Evolutionary conservation across 2,888 invertebrate genomes (phyloP).

Genomic region (Caenorhabditis sp.): DNA sequence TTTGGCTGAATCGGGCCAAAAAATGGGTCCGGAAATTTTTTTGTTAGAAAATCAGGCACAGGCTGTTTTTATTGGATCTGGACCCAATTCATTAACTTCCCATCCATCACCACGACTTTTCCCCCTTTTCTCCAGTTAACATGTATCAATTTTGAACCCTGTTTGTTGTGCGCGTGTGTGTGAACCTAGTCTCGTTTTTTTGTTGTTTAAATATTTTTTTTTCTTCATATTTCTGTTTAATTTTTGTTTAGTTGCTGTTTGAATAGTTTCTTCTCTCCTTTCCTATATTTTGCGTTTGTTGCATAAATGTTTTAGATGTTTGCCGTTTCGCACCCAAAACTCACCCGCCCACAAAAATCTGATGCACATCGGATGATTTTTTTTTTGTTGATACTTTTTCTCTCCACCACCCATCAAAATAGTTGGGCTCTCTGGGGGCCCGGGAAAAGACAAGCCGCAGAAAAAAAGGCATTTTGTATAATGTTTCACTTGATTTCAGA

Average conservation of each 20-base stretch:
- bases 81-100: too few species aligned
- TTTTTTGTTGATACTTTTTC: too few species aligned
- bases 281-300: not conserved
- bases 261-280: not conserved
- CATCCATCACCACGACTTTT: constrained; percentile 5
- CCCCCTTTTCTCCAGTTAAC: not conserved
- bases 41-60: too few species aligned
- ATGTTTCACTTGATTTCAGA: constrained; percentile 35
- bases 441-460: too few species aligned
- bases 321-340: not conserved
- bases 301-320: constrained; percentile 3
- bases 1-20: too few species aligned
- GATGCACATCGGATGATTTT: not conserved
- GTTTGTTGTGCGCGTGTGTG: too few species aligned
- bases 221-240: not conserved
- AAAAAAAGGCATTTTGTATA: too few species aligned
- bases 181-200: not conserved
- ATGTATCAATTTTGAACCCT: not conserved
- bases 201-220: constrained; percentile 1
- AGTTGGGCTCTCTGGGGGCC: not conserved
- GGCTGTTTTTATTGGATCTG: too few species aligned
- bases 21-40: too few species aligned
- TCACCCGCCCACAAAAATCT: not conserved
- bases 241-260: not conserved
- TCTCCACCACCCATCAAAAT: too few species aligned